Evolutionary conservation across 2,888 invertebrate species (phyloP).

Genomic region (Rhyacophila evoluta): DNA sequence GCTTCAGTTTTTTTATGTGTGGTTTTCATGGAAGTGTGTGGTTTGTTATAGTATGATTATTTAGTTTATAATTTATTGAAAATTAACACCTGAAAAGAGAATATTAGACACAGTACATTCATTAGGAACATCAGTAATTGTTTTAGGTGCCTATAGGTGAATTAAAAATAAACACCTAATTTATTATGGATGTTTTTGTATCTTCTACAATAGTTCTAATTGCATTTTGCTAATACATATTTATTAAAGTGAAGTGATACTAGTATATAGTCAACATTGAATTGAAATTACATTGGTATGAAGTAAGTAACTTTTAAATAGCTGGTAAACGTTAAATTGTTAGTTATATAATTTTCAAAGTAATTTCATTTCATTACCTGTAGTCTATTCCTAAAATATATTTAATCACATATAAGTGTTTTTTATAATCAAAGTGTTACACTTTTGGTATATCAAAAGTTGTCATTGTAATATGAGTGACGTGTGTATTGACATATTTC

Average conservation of each 20-base stretch:
- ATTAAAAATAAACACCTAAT: too few relatives aligned
- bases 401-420: too few relatives aligned
- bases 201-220: not conserved
- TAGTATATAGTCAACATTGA: not conserved
- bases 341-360: too few relatives aligned
- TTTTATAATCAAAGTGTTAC: too few relatives aligned
- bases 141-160: not conserved
- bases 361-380: not conserved
- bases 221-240: not conserved
- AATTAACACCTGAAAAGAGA: slow-evolving; percentile 51
- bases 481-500: too few relatives aligned
- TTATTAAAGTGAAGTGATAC: not conserved
- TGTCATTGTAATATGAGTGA: too few relatives aligned
- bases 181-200: not conserved
- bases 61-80: slow-evolving; percentile 38
- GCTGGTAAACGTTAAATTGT: too few relatives aligned
- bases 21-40: slow-evolving; percentile 40
- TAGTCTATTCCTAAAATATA: not conserved
- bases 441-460: too few relatives aligned
- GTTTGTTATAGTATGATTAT: slow-evolving; percentile 54
- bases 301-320: not conserved
- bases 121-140: slow-evolving; percentile 36
- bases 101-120: slow-evolving; percentile 3
- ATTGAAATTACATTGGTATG: not conserved
- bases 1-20: not conserved